Base-by-base conservation (phyloP, 1,140 invertebrate species). In the Heliothis subflexa region DNA sequence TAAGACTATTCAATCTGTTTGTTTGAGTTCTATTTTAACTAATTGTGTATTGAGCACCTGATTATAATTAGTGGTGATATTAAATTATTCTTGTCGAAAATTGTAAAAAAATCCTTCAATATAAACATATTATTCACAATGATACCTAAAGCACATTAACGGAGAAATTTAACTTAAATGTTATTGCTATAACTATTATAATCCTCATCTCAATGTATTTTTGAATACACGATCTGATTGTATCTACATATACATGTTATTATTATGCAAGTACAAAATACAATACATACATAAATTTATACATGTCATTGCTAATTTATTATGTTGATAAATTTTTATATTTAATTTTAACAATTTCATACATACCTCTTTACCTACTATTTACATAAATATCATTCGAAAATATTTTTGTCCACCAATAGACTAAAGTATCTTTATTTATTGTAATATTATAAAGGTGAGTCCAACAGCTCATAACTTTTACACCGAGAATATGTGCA, bases 341-440 rank as follows among this genome's bases (percentile, higher is more conserved):
- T 78, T 52, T 82, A 88, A 79, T 89, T 74, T 88, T 88, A 90
- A 91, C 90, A 87, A 88, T 86, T 89, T 88, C 83, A 87, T 91
- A 89, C 83, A 82, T 85, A 85, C 78, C 80, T 81, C 77, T 87
- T 84, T 78, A 77, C 76, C 84, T 83, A 85, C 78, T 93, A 93
- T 92, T 86, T 93, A 93, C 91, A 93, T 89, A 89, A 88, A 77
- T 81, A 82, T 84, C 76, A 84, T 84, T 90, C 87, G 82, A 92
- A 93, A 94, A 92, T 88, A 92, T 88, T 88, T 88, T 86, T 83
- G 84, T 82, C 78, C 81, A 82, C 78, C 81, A 82, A 85, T 86
- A 82, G 81, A 85, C 71, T 62, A 62, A 70, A 78, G 59, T 78
- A 71, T 54, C 68, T 52, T 55, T 72, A 68, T 50, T 78, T 71